These are phyloP conservation scores for Sebastolobus alascanus DNA, from an alignment of 2,797 vertebrate genomes.

Conservation along the genomic window DNA sequence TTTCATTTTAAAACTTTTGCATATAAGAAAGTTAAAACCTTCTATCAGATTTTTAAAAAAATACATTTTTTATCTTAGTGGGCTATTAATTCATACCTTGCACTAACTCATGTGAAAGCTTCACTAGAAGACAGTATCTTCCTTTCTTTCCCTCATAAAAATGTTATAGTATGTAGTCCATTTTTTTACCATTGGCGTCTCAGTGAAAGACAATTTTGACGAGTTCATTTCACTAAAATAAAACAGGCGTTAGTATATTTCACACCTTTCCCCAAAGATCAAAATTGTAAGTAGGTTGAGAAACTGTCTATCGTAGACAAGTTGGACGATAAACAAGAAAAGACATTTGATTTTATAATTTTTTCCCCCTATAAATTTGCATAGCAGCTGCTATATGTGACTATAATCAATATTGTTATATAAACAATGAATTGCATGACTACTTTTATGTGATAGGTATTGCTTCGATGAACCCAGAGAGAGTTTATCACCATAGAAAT, in stretches of 20 bases:
- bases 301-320: neutral
- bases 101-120: neutral
- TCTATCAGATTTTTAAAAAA: neutral
- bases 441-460: neutral
- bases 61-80: neutral
- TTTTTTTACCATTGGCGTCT: neutral
- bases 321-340: neutral
- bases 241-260: neutral
- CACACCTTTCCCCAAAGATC: neutral
- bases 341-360: neutral
- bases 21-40: neutral
- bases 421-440: neutral
- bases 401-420: neutral
- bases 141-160: neutral
- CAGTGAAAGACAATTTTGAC: neutral
- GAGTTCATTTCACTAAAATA: neutral
- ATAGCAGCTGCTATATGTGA: neutral
- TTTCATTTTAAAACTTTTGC: constrained; percentile 6
- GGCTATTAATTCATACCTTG: neutral
- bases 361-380: neutral
- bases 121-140: neutral
- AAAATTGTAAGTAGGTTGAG: neutral
- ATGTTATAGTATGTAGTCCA: neutral
- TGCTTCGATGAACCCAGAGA: neutral
- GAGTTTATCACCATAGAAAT: too few species aligned